phyloP scores from a whole-genome alignment of 2,797 vertebrate species.

The Paedocypris micromegethes region DNA sequence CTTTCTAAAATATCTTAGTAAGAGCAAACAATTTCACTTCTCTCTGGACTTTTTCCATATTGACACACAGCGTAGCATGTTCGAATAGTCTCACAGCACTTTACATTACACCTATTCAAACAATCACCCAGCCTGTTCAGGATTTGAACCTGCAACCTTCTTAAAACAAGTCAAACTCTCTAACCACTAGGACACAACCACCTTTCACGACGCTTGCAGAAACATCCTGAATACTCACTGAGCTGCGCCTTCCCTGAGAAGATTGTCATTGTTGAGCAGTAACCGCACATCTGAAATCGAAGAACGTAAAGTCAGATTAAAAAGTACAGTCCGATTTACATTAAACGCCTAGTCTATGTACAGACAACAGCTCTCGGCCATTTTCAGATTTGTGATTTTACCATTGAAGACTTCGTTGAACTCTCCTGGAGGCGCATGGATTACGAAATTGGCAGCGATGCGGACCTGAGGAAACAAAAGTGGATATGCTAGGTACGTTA shows the following conservation, averaged over 20 bases:
- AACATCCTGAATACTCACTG: slow-evolving; percentile 73
- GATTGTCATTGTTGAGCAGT: slow-evolving; percentile 89
- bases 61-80: too few relatives aligned
- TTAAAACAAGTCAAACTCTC: too few relatives aligned
- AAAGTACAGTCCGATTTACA: too few relatives aligned
- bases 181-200: background rate
- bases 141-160: too few relatives aligned
- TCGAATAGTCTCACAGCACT: too few relatives aligned
- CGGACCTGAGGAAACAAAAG: slow-evolving; percentile 73
- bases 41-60: background rate
- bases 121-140: too few relatives aligned
- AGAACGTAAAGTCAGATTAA: slow-evolving; percentile 9
- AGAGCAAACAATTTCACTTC: background rate
- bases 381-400: slow-evolving; percentile 57
- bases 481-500: too few relatives aligned
- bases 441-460: slow-evolving; percentile 90
- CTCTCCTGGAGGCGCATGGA: slow-evolving; percentile 90
- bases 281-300: slow-evolving; percentile 81
- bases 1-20: too few relatives aligned
- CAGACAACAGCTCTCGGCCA: background rate
- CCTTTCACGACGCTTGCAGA: background rate
- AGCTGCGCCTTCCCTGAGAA: slow-evolving; percentile 88
- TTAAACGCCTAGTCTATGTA: too few relatives aligned
- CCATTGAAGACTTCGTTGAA: slow-evolving; percentile 98
- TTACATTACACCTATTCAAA: too few relatives aligned